A percentile compares a stretch with the other conserved stretches of the same genome.
Conservation (phyloP, 2,888 invertebrate species). For the Tuberolachnus salignus region DNA sequence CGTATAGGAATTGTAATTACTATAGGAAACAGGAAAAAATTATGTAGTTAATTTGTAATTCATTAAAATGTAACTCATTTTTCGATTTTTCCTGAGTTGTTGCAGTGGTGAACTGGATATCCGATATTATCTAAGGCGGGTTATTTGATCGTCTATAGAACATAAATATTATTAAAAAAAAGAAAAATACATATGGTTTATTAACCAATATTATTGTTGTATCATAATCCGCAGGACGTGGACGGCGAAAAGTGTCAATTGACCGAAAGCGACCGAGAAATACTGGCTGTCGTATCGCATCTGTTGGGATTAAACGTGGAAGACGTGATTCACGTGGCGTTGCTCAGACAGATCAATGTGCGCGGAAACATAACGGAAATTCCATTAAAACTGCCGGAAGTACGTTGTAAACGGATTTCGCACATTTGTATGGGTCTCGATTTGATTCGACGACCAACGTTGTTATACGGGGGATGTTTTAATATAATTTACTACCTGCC, state of each 20-base stretch:
- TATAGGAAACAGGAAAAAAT: too few relatives aligned
- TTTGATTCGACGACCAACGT: neutral
- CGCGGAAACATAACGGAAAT: constrained; percentile 92
- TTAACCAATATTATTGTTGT: neutral
- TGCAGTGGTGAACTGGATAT: too few relatives aligned
- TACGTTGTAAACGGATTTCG: constrained; percentile 61
- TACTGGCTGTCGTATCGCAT: constrained; percentile 74
- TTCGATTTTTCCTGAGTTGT: too few relatives aligned
- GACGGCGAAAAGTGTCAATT: constrained; percentile 85
- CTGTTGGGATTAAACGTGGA: constrained; percentile 77
- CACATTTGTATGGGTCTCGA: neutral
- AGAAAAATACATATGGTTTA: too few relatives aligned
- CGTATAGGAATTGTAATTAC: too few relatives aligned
- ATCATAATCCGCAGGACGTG: constrained; percentile 68
- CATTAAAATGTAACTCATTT: too few relatives aligned
- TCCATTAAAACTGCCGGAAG: constrained; percentile 84
- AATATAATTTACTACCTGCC: too few relatives aligned
- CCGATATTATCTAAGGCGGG: too few relatives aligned
- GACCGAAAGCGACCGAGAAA: constrained; percentile 73
- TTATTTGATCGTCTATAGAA: too few relatives aligned
- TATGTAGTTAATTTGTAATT: too few relatives aligned
- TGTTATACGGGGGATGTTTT: too few relatives aligned
- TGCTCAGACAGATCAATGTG: constrained; percentile 85
- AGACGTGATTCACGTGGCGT: constrained; percentile 76
- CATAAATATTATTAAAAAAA: too few relatives aligned